Evolutionary conservation across 2,888 invertebrate species (phyloP).

Genomic region (Drosophila lutescens): DNA sequence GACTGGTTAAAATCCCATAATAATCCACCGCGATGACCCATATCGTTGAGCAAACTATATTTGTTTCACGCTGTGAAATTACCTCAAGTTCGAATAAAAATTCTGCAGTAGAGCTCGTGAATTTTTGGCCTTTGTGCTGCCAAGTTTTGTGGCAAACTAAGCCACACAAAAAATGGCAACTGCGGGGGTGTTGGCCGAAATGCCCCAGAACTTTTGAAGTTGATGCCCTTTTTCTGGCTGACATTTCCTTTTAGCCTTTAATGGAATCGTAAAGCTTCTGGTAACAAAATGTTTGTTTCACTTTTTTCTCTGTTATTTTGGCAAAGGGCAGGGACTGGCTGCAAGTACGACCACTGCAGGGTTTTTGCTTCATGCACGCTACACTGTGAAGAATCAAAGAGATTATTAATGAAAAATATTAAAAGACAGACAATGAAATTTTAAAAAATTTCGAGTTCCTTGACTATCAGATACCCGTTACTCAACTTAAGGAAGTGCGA

Average conservation of each 20-base stretch:
- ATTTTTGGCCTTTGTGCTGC: conserved; percentile 1
- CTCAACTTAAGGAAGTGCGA: too few species aligned
- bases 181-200: background rate
- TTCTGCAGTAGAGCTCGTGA: background rate
- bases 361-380: background rate
- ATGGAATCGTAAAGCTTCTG: conserved; percentile 57
- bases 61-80: background rate
- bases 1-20: background rate
- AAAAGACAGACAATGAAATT: too few species aligned
- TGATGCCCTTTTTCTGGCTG: conserved; percentile 16
- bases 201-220: background rate
- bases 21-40: conserved; percentile 5
- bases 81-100: conserved; percentile 1
- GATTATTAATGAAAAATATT: background rate
- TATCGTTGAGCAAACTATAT: background rate
- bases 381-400: background rate
- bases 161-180: background rate
- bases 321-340: conserved; percentile 9
- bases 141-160: conserved; percentile 1
- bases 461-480: too few species aligned
- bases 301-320: conserved; percentile 23
- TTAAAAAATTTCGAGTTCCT: too few species aligned
- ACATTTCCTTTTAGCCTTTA: conserved; percentile 44
- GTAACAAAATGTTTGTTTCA: conserved; percentile 50
- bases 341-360: conserved; percentile 3